Base-by-base conservation (phyloP, 2,797 vertebrate genomes). In the Leucoraja ocellata region DNA sequence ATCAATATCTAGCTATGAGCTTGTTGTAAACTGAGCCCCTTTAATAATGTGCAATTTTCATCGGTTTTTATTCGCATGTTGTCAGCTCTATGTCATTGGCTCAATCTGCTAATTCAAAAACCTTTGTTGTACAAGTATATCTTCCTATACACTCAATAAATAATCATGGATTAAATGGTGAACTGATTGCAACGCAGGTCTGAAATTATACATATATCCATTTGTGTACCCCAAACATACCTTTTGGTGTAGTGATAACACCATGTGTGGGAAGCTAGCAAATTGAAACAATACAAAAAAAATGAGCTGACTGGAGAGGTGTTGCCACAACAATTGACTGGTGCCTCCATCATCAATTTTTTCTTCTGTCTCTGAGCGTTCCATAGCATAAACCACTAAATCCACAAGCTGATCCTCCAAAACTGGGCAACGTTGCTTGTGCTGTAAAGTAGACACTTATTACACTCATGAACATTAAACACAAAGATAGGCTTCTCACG, bases 261-360 rank as follows among this genome's bases (percentile, higher is more conserved):
- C 99, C 99, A 99, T 99, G 95, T 99, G 98, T 61, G 99, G 99
- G 95, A 99, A 99, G 96, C 99, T 99, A 90, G 99, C 99, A 94
- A 99, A 99, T 96, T 99, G 99, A 97, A 99, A 99, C 95, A 99
- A 97, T 95, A 99, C 99, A 95, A 99, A 99, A 97, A 99, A 99
- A 97, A 99, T 99, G 96, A 99, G 99, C 97, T 99, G 99, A 93
- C 98, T 99, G 94, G 99, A 99, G 93, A 99, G 98, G 96, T 99
- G 99, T 96, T 99, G 99, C 99, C 99, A 99, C 94, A 99, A 96
- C 95, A 99, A 95, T 95, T 99, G 99, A 96, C 99, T 99, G 71
- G 99, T 99, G 93, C 99, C 99, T 88, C 99, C 99, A 28, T 99
- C 97, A 78, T 99, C 99, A 21, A 98, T 99, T 96, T 99, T 98